These are phyloP conservation scores for Conchocele bisecta DNA, from an alignment of 2,888 invertebrate genomes.

Conservation along the genomic window DNA sequence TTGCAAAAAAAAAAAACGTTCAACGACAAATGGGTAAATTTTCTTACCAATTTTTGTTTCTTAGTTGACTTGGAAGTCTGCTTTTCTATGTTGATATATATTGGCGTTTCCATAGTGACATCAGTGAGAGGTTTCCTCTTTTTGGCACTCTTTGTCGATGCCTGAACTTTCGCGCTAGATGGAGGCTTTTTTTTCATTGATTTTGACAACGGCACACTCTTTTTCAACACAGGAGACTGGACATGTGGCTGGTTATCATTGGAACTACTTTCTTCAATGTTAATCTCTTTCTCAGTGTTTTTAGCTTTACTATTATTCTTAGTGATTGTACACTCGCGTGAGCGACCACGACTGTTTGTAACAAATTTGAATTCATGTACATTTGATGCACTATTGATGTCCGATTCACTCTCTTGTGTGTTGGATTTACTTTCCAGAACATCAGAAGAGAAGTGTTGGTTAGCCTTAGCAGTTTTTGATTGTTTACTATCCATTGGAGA, in stretches of 20 bases:
- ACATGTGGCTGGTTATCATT: not conserved
- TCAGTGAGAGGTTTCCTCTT: not conserved
- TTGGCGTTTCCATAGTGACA: too few relatives aligned
- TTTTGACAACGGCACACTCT: too few relatives aligned
- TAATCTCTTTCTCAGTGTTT: not conserved
- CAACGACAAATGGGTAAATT: too few relatives aligned
- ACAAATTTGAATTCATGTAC: constrained; percentile 7
- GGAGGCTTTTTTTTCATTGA: too few relatives aligned
- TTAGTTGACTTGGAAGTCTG: too few relatives aligned
- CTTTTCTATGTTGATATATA: too few relatives aligned
- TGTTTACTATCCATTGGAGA: too few relatives aligned
- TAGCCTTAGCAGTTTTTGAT: too few relatives aligned
- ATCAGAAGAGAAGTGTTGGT: not conserved
- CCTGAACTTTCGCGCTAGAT: too few relatives aligned
- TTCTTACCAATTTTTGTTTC: too few relatives aligned
- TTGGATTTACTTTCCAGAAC: not conserved
- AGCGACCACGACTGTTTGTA: constrained; percentile 1
- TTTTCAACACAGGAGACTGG: too few relatives aligned
- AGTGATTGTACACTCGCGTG: not conserved
- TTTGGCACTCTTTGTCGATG: not conserved
- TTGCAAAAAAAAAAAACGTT: too few relatives aligned
- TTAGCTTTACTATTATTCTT: not conserved
- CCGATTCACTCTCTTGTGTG: not conserved
- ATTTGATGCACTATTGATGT: not conserved
- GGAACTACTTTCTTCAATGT: not conserved